Base-by-base conservation (phyloP, 2,888 invertebrate genomes). In the Latheticus oryzae region DNA sequence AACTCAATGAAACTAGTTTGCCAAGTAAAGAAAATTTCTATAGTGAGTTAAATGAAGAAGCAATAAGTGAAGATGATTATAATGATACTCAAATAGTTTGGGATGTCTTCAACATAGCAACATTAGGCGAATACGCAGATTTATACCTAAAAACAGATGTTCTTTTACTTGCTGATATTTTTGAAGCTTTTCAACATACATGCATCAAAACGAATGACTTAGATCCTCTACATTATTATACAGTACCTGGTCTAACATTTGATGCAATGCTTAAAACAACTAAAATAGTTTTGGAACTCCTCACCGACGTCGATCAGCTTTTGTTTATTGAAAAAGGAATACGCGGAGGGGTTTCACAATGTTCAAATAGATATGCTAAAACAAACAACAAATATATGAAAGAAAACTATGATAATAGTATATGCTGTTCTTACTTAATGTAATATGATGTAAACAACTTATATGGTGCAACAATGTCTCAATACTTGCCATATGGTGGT, bases 201-300 rank as follows among this genome's bases (percentile, higher is more conserved):
- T 69, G 68, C 47, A 32, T 59, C 9, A 16, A 37, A 3, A 65
- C 58, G 5, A 69, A 72, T 47, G 38, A 61, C 8, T 58, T 73
- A 16, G 73, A 73, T 56, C 68, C 72, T 1, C 55, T 60, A 17
- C 68, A 69, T 17, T 74, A 72, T 60, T 72, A 63, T 33, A 73
- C 71, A 26, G 35, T 64, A 2, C 73, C 70, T 1, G 68, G 69
- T 0, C 40, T 73, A 16, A 58, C 70, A 2, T 74, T 66, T 60
- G 71, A 73, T 58, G 70, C 72, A 0, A 69, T 71, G 68, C 43
- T 74, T 1, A 73, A 72, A 58, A 47, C 58, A 28, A 72, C 71
- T 0, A 21, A 59, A 23, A 50, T 72, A 7, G 28, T 67, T 24
- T 26, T 73, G 5, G 66, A 72, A 19, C 40, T 74, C 1, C 42